Evolutionary conservation across 2,797 vertebrate species (phyloP), one percentile per base, ranked within the genome.

Genomic region (Hyperoplus lanceolatus): DNA sequence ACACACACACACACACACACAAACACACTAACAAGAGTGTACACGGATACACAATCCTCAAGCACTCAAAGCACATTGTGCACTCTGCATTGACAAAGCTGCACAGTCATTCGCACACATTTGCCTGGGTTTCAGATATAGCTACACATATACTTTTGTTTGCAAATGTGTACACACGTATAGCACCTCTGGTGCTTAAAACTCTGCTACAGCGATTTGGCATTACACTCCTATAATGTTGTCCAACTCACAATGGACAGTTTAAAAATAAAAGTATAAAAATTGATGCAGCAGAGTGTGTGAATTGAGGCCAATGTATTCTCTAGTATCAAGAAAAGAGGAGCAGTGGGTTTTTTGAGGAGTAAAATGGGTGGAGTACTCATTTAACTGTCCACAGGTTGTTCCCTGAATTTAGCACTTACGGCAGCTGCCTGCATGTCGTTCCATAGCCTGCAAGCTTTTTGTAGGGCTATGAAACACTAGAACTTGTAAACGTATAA

Each of bases 51-150:
- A 62, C 61, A 57, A n/a, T 69, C 0, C 61, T 13, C 42, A 10
- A 29, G 49, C 8, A 54, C 48, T 10, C 8, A 61, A 54, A 80
- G 64, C 41, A 55, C 81, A 75, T 67, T 1, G 8, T 39, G 45
- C 45, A 54, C 16, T 49, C 16, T n/a, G 6, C 66, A 15, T 12
- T 46, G 63, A 60, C 41, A 57, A 58, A 70, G 5, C 71, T 57
- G 53, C 63, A 15, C 3, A 60, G 46, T 49, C 57, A 15, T 73
- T 77, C 16, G 4, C 10, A 39, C 43, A 60, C 11, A 71, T 68
- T 18, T 57, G 46, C 42, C 55, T 6, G 15, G 45, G 16, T 29
- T 71, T 29, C 39, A 55, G 43, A 69, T 15, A 15, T 48, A 21
- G 61, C 36, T 0, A 15, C 38, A 39, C 51, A 46, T 39, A 11